Base-by-base conservation (phyloP, 2,797 vertebrate genomes). In the Silurus lanzhouensis region DNA sequence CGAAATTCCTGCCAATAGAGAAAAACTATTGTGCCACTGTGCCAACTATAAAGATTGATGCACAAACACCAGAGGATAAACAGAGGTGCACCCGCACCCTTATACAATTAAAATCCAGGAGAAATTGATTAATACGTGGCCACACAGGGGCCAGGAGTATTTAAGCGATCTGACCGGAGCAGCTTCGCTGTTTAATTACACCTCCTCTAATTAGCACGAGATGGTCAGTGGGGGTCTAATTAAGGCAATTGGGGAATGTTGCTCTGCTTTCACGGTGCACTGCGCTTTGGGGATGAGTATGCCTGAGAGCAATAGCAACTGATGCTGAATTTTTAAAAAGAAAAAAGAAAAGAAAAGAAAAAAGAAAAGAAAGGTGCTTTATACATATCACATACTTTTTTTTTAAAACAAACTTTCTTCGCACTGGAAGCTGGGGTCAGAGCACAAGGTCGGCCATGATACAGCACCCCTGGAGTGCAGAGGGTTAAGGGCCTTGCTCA, bases 21-120 rank as follows among this genome's bases (percentile, higher is more conserved):
- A 19, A 66, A 86, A 86, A 38, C 38, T 38, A 31, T 31, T 31
- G 31, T 52, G 74, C 67, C 46, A 48, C 66, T 3, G 82, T 64
- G 85, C 48, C 75, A 87, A 84, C 82, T 75, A 74, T 81, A 68
- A 83, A 81, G 85, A 84, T 84, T 87, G 75, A 87, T 81, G 85
- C 22, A 67, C 82, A 88, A 76, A 86, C 87, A 84, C 25, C 5
- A 13, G 55, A 74, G 82, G 44, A 57, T 70, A 77, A 68, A 68
- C 77, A 84, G 64, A 81, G 63, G 31, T 1, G 77, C 75, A 6
- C 22, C 64, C 55, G 7, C 25, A 76, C 27, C 31, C 71, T n/a
- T 57, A 70, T 67, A 86, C 79, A 79, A 74, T 87, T 83, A 84
- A 75, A 75, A 66, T 27, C 46, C 14, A 20, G 2, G 57, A 72